phyloP scores from a whole-genome alignment of 2,113 vertebrate species.

The Hemiscyllium ocellatum region DNA sequence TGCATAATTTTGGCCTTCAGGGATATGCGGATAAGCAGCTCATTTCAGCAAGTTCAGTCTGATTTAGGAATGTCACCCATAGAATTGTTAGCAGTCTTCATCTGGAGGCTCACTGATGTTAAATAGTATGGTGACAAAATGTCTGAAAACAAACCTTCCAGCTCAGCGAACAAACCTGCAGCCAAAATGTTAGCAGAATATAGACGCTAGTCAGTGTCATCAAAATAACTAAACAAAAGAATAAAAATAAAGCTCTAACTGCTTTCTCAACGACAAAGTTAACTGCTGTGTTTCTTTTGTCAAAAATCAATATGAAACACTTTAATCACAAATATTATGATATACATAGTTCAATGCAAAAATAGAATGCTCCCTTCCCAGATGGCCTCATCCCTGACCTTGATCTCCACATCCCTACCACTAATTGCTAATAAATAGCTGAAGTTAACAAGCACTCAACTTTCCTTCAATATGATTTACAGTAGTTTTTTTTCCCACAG shows the following conservation, averaged over 20 bases:
- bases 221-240: no score
- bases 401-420: background rate
- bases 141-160: no score
- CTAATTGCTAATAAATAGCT: background rate
- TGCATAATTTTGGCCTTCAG: no score
- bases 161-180: no score
- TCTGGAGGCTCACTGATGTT: no score
- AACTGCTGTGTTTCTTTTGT: background rate
- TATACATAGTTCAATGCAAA: background rate
- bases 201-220: no score
- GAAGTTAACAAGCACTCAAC: background rate
- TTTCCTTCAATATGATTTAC: background rate
- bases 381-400: background rate
- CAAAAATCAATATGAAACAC: background rate
- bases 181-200: no score
- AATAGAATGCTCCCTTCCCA: background rate
- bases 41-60: no score
- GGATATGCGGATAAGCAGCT: no score
- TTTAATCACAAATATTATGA: background rate
- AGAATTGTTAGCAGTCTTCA: no score
- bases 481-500: background rate
- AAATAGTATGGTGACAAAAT: no score
- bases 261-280: background rate
- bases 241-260: background rate
- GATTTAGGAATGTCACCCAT: no score